These are phyloP conservation scores for Sakesphorus luctuosus DNA, from an alignment of 2,113 vertebrate genomes.

Conservation along the genomic window DNA sequence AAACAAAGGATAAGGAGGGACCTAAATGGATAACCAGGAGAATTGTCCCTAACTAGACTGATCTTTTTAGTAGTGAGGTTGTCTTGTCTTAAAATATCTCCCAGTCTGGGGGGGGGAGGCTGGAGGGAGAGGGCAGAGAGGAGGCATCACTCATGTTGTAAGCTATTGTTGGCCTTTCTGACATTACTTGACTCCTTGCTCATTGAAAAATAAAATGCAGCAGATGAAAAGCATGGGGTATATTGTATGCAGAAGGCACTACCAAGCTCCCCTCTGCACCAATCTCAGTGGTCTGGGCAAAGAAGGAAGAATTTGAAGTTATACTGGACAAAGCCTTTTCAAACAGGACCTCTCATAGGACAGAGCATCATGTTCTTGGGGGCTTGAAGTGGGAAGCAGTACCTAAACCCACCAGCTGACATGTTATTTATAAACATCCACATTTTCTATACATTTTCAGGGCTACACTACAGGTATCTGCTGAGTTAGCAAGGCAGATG, in stretches of 20 bases:
- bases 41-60: neutral
- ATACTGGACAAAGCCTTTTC: neutral
- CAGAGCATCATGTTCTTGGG: neutral
- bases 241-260: neutral
- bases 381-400: neutral
- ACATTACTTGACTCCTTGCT: neutral
- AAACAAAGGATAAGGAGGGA: neutral
- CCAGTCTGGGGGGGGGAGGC: neutral
- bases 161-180: neutral
- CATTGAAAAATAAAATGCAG: neutral
- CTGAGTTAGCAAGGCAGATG: neutral
- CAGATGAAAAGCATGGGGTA: neutral
- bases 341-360: neutral
- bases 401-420: neutral
- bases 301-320: neutral
- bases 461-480: neutral
- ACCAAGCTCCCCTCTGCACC: neutral
- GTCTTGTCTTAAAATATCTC: neutral
- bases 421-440: rapidly evolving
- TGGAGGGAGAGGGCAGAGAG: neutral
- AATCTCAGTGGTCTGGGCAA: neutral
- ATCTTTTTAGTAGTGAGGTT: neutral
- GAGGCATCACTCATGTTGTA: neutral
- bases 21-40: neutral
- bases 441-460: neutral